Conservation (phyloP, 2,888 invertebrate species). For the Deilephila elpenor region DNA sequence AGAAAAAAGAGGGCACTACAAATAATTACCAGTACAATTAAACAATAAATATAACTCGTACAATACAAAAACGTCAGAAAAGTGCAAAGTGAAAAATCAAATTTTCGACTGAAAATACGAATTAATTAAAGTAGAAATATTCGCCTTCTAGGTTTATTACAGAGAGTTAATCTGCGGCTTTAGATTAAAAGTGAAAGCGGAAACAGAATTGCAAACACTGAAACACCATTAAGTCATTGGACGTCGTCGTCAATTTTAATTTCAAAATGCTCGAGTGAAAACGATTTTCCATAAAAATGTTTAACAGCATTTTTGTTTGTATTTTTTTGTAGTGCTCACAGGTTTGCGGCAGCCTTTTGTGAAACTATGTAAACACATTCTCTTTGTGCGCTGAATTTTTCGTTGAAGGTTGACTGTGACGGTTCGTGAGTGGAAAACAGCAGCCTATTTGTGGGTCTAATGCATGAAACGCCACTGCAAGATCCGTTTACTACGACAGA, state of each 20-base stretch:
- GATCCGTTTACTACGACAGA: too few species aligned
- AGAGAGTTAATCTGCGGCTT: conserved; percentile 51
- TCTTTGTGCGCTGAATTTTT: background rate
- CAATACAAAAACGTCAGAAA: too few species aligned
- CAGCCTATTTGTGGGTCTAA: too few species aligned
- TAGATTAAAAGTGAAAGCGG: conserved; percentile 69
- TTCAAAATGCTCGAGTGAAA: conserved; percentile 25
- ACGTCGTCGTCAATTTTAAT: conserved; percentile 40
- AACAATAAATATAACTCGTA: too few species aligned
- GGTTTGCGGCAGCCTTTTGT: background rate
- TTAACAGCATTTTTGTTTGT: background rate
- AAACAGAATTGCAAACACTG: conserved; percentile 73
- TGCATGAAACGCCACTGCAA: too few species aligned
- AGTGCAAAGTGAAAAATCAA: too few species aligned
- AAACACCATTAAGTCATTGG: conserved; percentile 77
- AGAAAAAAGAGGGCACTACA: too few species aligned
- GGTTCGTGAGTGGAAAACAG: too few species aligned
- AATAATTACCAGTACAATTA: too few species aligned
- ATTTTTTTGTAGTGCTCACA: background rate
- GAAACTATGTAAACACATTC: background rate
- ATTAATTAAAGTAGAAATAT: too few species aligned
- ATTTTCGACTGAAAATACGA: too few species aligned
- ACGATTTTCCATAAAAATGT: background rate
- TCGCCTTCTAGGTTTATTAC: conserved; percentile 29
- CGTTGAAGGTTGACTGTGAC: too few species aligned